Evolutionary conservation across 1,140 invertebrate genomes (phyloP), one percentile per base, ranked within the genome.

Genomic region (Stratiolaelaps scimitus): DNA sequence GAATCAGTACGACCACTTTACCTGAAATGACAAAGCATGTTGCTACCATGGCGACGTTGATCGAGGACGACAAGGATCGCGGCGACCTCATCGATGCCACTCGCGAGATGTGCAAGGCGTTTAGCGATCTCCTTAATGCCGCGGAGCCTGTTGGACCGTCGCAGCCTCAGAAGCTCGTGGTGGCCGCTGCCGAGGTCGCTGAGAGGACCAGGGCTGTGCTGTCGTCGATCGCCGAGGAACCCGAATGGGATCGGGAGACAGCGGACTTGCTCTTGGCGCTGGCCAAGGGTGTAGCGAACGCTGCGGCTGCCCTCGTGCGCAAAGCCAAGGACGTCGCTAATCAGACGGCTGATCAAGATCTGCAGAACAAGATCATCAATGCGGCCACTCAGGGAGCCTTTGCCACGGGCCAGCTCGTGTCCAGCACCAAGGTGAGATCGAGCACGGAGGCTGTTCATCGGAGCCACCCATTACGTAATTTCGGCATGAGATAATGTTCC

Each of bases 1-100:
- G 45, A 64, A 69, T 20, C 71, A 78, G 77, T 70, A 89, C 92
- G 7, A 90, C 85, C 65, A 97, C 96, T 72, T 79, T 98, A 67
- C 92, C 93, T 0, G 91, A 97, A 77, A 92, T 98, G 80, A 90
- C 92, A 0, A 88, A 90, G 72, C 92, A 86, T 69, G 91, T 98
- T 1, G 83, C 87, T 66, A 87, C 95, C 81, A 87, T 99, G 69
- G 93, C 94, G 7, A 90, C 92, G 0, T 79, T 98, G 0, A 90
- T 95, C 83, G 82, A 83, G 23, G 91, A 94, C 68, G 83, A 85
- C 69, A 78, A 80, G 1, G 78, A 83, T 43, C 84, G 84, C 71
- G 91, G 91, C 0, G 89, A 92, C 69, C 78, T 99, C 15, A 75
- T 98, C 65, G 88, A 93, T 70, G 95, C 96, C 17, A 89, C 96